Percentiles rank a stretch among this genome's conserved stretches.
Conservation (phyloP, 2,113 vertebrate species). For the Myotis brandtii region DNA sequence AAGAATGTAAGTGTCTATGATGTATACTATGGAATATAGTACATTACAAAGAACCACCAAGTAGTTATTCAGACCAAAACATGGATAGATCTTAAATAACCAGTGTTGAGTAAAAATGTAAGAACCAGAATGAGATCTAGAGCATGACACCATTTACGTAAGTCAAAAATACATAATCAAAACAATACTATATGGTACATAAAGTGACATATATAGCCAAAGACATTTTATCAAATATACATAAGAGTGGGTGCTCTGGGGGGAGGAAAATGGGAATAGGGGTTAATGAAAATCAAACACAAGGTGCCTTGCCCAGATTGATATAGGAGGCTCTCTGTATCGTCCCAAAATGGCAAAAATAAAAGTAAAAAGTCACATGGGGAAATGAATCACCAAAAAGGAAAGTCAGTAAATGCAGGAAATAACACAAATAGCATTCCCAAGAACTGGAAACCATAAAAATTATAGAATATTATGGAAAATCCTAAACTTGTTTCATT, state of each 20-base stretch:
- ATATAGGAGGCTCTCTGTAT: background rate
- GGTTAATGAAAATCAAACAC: background rate
- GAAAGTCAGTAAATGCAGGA: background rate
- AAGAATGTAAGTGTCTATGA: background rate
- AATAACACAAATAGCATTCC: background rate
- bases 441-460: background rate
- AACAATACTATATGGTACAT: background rate
- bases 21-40: background rate
- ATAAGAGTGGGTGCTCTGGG: background rate
- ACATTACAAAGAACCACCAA: background rate
- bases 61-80: background rate
- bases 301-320: background rate
- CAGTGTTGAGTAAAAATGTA: background rate
- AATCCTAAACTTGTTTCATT: conserved; percentile 32
- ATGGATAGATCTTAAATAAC: background rate
- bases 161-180: background rate
- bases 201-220: background rate
- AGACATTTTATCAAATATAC: background rate
- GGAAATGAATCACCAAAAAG: background rate
- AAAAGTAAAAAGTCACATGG: background rate
- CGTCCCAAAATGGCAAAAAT: background rate
- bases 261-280: too few relatives aligned
- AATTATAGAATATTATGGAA: background rate
- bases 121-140: background rate
- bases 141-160: background rate